phyloP scores from a whole-genome alignment of 1,140 invertebrate genomes.

The Calycopis cecrops region DNA sequence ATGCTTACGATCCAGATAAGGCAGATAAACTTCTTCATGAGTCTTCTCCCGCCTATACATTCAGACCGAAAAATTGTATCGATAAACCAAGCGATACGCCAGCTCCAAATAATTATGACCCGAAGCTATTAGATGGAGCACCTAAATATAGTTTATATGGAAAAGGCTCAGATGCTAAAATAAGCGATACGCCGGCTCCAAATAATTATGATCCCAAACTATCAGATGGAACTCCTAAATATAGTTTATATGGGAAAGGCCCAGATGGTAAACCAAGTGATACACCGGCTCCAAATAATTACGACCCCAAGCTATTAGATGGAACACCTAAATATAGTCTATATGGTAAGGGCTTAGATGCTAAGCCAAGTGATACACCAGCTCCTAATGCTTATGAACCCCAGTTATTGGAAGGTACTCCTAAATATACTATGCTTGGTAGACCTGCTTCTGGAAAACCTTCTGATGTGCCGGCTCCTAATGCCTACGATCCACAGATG shows the following conservation, averaged over 20 bases:
- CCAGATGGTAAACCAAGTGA: conserved; percentile 80
- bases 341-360: conserved; percentile 76
- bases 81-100: conserved; percentile 74
- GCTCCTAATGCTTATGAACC: conserved; percentile 61
- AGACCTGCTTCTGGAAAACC: conserved; percentile 67
- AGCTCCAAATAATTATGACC: conserved; percentile 81
- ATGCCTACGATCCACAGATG: conserved; percentile 86
- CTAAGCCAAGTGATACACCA: conserved; percentile 73
- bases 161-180: conserved; percentile 74
- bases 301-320: conserved; percentile 80
- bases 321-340: conserved; percentile 82
- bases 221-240: conserved; percentile 76
- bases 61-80: conserved; percentile 75
- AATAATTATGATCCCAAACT: conserved; percentile 61
- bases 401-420: conserved; percentile 74
- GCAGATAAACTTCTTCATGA: conserved; percentile 78
- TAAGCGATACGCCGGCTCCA: conserved; percentile 70
- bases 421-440: conserved; percentile 80
- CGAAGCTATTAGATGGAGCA: conserved; percentile 80
- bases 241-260: conserved; percentile 72
- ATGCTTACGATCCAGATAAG: conserved; percentile 80
- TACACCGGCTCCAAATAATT: conserved; percentile 80
- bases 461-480: conserved; percentile 71
- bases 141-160: conserved; percentile 84
- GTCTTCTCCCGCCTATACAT: conserved; percentile 78